Conservation (phyloP, 1,140 invertebrate genomes). For the Amphibalanus amphitrite region DNA sequence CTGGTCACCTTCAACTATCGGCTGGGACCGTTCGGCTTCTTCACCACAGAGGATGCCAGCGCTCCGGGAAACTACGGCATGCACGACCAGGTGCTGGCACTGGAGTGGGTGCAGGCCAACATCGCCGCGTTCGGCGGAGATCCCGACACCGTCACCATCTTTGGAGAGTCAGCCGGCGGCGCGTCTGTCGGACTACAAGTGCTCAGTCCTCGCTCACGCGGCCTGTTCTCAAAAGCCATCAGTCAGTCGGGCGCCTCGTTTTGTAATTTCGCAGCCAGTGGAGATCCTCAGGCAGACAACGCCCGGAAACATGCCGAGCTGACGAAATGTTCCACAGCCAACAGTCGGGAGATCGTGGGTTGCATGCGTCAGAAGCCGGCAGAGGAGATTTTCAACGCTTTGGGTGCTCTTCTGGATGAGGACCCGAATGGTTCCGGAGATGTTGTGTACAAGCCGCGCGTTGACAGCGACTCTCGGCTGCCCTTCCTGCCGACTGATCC, state of each 20-base stretch:
- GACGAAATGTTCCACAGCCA: neutral
- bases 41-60: slow-evolving; percentile 5
- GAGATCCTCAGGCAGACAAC: slow-evolving; percentile 20
- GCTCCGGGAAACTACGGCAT: slow-evolving; percentile 39
- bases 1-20: slow-evolving; percentile 96
- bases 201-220: slow-evolving; percentile 26
- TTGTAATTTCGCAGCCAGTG: slow-evolving; percentile 43
- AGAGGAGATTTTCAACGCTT: too few relatives aligned
- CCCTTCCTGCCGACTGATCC: slow-evolving; percentile 21
- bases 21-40: slow-evolving; percentile 56
- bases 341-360: neutral
- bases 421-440: too few relatives aligned
- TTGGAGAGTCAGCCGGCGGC: slow-evolving; percentile 39
- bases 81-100: slow-evolving; percentile 38
- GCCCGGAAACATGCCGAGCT: slow-evolving; percentile 1
- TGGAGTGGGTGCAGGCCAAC: slow-evolving; percentile 42
- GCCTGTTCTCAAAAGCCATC: slow-evolving; percentile 16
- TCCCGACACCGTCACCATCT: slow-evolving; percentile 38
- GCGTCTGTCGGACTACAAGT: slow-evolving; percentile 30
- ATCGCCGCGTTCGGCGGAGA: slow-evolving; percentile 40
- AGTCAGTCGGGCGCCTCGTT: slow-evolving; percentile 22
- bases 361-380: slow-evolving; percentile 1
- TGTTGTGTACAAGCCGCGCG: slow-evolving; percentile 10
- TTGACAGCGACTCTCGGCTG: slow-evolving; percentile 16
- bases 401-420: too few relatives aligned